Conservation (phyloP, 2,888 invertebrate species). For the Acholoe squamosa region DNA sequence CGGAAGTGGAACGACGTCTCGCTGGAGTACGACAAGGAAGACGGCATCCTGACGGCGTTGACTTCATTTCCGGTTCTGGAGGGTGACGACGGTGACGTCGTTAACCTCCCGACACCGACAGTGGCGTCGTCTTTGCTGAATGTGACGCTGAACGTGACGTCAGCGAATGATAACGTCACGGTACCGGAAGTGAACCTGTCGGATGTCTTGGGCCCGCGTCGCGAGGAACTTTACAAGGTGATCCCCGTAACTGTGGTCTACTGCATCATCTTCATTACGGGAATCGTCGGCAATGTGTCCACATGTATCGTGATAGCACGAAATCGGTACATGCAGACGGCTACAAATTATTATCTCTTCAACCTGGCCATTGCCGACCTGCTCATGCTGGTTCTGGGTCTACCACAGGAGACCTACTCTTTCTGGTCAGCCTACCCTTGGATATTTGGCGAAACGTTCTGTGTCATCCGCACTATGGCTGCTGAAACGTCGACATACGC, state of each 20-base stretch:
- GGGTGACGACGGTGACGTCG: conserved; percentile 18
- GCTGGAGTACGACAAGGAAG: not conserved
- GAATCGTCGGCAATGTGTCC: conserved; percentile 91
- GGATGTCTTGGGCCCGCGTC: conserved; percentile 67
- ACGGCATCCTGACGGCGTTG: conserved; percentile 53
- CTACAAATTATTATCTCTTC: conserved; percentile 95
- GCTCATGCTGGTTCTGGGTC: conserved; percentile 89
- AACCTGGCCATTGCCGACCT: conserved; percentile 93
- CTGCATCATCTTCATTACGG: conserved; percentile 89
- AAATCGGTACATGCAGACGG: conserved; percentile 92
- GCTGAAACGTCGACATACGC: conserved; percentile 89
- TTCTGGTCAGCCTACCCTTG: conserved; percentile 82
- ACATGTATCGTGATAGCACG: conserved; percentile 94
- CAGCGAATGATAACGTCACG: not conserved
- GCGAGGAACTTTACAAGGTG: conserved; percentile 67
- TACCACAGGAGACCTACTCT: conserved; percentile 90
- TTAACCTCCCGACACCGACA: not conserved
- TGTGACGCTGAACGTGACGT: not conserved
- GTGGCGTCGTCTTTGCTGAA: not conserved
- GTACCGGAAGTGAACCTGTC: not conserved
- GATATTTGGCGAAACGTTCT: conserved; percentile 90
- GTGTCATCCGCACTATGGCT: conserved; percentile 90
- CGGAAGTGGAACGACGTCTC: not conserved
- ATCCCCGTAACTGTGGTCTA: conserved; percentile 84
- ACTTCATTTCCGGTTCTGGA: conserved; percentile 34